A percentile compares a stretch with the other conserved stretches of the same genome.
Conservation (phyloP, 2,888 invertebrate species). For the Andrena bucephala region DNA sequence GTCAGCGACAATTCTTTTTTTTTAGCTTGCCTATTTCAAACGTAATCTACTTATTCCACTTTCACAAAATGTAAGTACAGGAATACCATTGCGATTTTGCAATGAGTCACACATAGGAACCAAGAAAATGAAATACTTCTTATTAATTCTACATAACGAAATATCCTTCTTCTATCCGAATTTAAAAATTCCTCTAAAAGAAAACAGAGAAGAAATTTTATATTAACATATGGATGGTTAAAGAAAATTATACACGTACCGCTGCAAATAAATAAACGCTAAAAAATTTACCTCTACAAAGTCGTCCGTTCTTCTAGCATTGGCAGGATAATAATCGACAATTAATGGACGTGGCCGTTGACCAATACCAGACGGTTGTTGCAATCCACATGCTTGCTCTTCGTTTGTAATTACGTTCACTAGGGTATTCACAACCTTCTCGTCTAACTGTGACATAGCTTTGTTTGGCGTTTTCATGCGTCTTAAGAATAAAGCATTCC, state of each 20-base stretch:
- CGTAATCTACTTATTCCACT: constrained; percentile 13
- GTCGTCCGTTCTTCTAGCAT: constrained; percentile 80
- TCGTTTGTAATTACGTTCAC: constrained; percentile 90
- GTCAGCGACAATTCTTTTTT: constrained; percentile 21
- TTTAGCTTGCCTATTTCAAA: constrained; percentile 44
- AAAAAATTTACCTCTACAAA: constrained; percentile 71
- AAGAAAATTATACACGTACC: neutral
- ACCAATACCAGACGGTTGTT: constrained; percentile 91
- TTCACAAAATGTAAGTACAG: constrained; percentile 12
- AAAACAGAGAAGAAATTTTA: constrained; percentile 29
- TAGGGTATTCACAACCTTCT: constrained; percentile 89
- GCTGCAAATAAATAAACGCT: neutral
- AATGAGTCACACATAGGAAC: constrained; percentile 41
- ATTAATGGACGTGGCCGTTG: constrained; percentile 90
- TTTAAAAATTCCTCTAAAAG: constrained; percentile 68
- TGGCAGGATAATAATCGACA: constrained; percentile 86
- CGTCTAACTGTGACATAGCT: constrained; percentile 88
- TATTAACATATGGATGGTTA: constrained; percentile 17
- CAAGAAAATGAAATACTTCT: constrained; percentile 43
- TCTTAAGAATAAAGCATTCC: constrained; percentile 89
- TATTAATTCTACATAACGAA: constrained; percentile 23
- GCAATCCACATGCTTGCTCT: constrained; percentile 89
- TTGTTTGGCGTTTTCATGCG: constrained; percentile 88
- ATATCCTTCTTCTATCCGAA: constrained; percentile 23
- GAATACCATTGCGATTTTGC: neutral